These are phyloP conservation scores for Procambarus clarkii DNA, from an alignment of 1,140 invertebrate genomes.

Conservation along the genomic window DNA sequence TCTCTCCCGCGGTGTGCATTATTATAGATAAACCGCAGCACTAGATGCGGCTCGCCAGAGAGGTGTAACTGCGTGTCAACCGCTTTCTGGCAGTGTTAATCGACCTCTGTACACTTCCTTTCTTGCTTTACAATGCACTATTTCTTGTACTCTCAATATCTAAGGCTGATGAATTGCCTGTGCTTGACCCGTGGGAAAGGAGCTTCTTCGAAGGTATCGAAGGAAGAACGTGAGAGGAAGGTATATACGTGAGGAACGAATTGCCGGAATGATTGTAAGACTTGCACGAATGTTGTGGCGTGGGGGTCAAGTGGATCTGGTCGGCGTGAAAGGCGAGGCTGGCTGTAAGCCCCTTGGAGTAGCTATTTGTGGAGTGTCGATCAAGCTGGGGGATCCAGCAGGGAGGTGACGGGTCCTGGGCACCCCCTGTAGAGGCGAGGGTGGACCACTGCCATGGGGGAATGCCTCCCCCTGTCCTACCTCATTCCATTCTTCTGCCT, in stretches of 20 bases:
- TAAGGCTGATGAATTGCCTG: too few species aligned
- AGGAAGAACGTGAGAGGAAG: neutral
- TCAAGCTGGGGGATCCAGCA: slow-evolving; percentile 25
- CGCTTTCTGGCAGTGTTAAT: too few species aligned
- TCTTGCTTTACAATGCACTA: too few species aligned
- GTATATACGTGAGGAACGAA: too few species aligned
- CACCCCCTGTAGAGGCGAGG: slow-evolving; percentile 25
- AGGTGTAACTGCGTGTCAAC: too few species aligned
- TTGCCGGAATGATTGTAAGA: too few species aligned
- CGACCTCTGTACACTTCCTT: too few species aligned
- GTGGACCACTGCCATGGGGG: neutral
- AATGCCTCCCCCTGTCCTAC: neutral
- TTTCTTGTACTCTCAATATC: too few species aligned
- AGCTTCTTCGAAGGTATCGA: neutral
- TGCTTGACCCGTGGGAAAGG: too few species aligned
- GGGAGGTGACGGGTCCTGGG: slow-evolving; percentile 31
- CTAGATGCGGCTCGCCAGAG: too few species aligned
- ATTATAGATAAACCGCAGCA: slow-evolving; percentile 13
- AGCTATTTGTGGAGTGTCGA: slow-evolving; percentile 54
- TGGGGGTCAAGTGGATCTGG: neutral
- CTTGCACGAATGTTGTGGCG: neutral
- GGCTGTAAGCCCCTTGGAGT: slow-evolving; percentile 27
- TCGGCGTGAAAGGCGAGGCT: neutral
- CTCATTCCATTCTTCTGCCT: too few species aligned
- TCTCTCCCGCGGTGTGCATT: slow-evolving; percentile 31